Base-by-base conservation (phyloP, 2,113 vertebrate species). In the Hiodon alosoides region DNA sequence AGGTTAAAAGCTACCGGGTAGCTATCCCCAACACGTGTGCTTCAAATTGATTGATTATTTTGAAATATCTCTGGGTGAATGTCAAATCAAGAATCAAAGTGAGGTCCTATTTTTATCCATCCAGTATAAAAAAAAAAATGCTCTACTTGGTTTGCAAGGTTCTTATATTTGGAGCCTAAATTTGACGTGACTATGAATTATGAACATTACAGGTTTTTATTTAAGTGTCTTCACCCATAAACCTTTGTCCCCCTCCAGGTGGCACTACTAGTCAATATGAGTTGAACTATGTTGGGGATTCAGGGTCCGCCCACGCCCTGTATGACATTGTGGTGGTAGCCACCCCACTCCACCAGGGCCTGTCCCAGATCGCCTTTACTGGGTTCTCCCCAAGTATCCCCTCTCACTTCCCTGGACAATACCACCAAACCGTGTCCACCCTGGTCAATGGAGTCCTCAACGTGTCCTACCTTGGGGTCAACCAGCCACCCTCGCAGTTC, bases 261-360 rank as follows among this genome's bases (percentile, higher is more conserved):
- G 71, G 76, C 48, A 62, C 86, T 0, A n/a, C 80, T 51, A 90
- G 76, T 69, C 85, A 89, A 65, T 97, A 95, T 8, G 93, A 95
- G 81, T 79, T 96, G 2, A 92, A 71, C 4, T 98, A 96, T 59
- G 86, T 90, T 10, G 90, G 84, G 0, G 85, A 90, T 0, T 85
- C 86, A 0, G 95, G 94, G 2, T 75, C 87, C 0, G 86, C 78
- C 0, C 89, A 92, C 51, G 87, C 89, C 5, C 79, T 86, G 2
- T 99, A 99, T 0, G 94, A 98, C 79, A 93, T 99, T 0, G 86
- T 99, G 0, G 0, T 99, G 1, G 85, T 99, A 4, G 95, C 95
- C 0, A 86, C 94, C 0, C 95, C 97, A 0, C 83, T 98, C n/a
- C 89, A 92, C 84, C 91, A 60, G 71, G 91, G 81, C 14, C 84